Base-by-base conservation (phyloP, 2,113 vertebrate genomes). In the Oriolus oriolus region DNA sequence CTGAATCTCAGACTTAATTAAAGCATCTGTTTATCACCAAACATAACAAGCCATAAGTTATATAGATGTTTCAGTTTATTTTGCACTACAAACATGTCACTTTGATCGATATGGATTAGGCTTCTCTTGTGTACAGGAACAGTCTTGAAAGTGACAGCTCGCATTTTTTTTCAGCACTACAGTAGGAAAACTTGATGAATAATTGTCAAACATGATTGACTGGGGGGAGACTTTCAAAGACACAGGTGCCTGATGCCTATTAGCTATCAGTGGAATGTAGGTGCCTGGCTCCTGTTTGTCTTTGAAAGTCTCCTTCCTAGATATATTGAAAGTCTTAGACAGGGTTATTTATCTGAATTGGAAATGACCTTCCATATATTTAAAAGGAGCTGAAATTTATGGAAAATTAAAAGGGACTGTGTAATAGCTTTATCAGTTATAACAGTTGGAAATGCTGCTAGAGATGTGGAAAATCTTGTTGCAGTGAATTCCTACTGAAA, bases 1-100 rank as follows among this genome's bases (percentile, higher is more conserved):
- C 74, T 76, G 91, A 95, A 75, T 57, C 73, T 89, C 71, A 90
- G 95, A 94, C 81, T 94, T 97, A 98, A 97, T 97, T 98, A 97
- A 97, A 97, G 93, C 96, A 84, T 93, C 76, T 96, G 87, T 97
- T 98, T 97, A 97, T 95, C 88, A 96, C 78, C 80, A 79, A 97
- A 97, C 77, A 94, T 96, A 95, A 93, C 81, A 97, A 95, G 66
- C 37, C 71, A 96, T 98, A 97, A 94, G 96, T 97, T 97, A 96
- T 93, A 93, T 90, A 76, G 89, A 93, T 96, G 87, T 81, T 97
- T 97, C 81, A 14, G 87, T 97, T 97, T 97, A 97, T 95, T 97
- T 94, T 90, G 39, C 37, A 86, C 84, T 95, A 84, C 92, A 98
- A 97, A 95, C 85, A 94, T 94, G 93, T 96, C 95, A 95, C 50